Base-by-base conservation (phyloP, 2,888 invertebrate genomes). In the Megamerina dolium region DNA sequence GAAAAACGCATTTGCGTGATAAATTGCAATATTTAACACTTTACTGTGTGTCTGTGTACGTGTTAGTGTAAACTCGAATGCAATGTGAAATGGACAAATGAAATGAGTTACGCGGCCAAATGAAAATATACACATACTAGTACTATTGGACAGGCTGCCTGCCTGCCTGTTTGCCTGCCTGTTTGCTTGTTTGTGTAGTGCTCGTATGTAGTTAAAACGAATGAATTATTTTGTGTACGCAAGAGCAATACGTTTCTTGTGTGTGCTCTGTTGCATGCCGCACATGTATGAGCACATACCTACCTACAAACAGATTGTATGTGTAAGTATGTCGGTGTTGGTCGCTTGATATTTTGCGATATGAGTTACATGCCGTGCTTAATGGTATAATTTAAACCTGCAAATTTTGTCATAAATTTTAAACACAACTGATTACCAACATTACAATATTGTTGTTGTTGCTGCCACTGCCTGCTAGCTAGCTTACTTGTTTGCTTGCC, bases 1-100 rank as follows among this genome's bases (percentile, higher is more conserved):
- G 66, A 65, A 65, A 65, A 65, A 68, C 68, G 68, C 68, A 68
- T 64, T 68, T 68, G 67, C 67, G 67, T 67, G 67, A 68, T 68
- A 68, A 68, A 21, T 32, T 37, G 43, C 43, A 37, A 42, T 42
- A 36, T 36, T 42, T 37, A 36, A 21, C 36, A 16, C 37, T 42
- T 41, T 39, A 39, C 33, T 19, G 32, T 12, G 12, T 9, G 23
- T 33, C 26, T 13, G 18, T 12, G 20, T 8, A 26, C 6, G n/a
- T 3, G 33, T 12, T n/a, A 1, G 2, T 16, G 4, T 32, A 21
- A 17, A 23, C 23, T 2, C 13, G n/a, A 30, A 23, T 32, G 23
- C 20, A 38, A 9, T 20, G 17, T 13, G 2, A 19, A 18, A 29
- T 21, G 18, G 33, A 5, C 18, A 13, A 20, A 19, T 17, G 30